Evolutionary conservation across 2,113 vertebrate species (phyloP).

Genomic region (Oncorhynchus masou): DNA sequence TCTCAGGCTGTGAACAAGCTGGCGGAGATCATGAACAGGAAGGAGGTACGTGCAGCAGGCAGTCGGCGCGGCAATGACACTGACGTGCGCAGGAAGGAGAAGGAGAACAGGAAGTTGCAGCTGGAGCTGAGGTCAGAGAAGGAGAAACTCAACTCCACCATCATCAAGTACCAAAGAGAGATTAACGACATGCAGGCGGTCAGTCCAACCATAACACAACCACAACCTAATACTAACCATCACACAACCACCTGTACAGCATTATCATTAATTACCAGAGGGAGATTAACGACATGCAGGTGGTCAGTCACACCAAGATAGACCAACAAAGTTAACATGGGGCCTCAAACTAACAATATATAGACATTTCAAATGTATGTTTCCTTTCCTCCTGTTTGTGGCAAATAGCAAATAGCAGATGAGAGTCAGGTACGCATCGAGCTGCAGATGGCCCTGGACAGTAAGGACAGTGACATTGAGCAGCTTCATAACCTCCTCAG

Average conservation of each 20-base stretch:
- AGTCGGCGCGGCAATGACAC: constrained; percentile 94
- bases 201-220: not conserved
- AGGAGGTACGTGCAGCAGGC: constrained; percentile 77
- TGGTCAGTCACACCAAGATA: not conserved
- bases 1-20: constrained; percentile 93
- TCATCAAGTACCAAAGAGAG: constrained; percentile 97
- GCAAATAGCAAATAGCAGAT: constrained; percentile 87
- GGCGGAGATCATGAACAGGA: constrained; percentile 98
- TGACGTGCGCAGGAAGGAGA: constrained; percentile 92
- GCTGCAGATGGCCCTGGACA: constrained; percentile 98
- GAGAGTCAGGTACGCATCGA: constrained; percentile 94
- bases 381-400: not conserved
- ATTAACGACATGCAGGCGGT: constrained; percentile 83
- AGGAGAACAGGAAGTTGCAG: constrained; percentile 96
- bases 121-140: constrained; percentile 94
- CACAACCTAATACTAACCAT: not conserved
- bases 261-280: not conserved
- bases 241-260: not conserved
- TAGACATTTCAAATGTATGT: constrained; percentile 20
- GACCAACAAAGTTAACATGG: not conserved
- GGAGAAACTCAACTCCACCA: constrained; percentile 93
- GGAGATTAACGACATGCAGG: not conserved
- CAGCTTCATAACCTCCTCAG: constrained; percentile 91
- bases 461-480: constrained; percentile 98
- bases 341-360: not conserved